phyloP scores from a whole-genome alignment of 1,140 invertebrate species.

The Bombus pyrosoma region DNA sequence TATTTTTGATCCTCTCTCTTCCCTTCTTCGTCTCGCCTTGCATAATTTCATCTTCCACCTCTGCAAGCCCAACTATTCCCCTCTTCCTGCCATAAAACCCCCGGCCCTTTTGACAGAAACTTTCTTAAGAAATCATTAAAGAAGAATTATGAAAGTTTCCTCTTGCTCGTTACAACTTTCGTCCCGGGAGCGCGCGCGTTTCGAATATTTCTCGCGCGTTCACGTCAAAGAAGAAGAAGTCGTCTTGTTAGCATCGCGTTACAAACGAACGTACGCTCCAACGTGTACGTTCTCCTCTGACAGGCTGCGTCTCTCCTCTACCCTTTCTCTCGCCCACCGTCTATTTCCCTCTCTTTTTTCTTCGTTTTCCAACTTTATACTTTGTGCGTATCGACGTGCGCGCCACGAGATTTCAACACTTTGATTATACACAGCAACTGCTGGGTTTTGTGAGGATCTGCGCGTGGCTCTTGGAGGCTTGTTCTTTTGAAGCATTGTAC shows the following conservation, averaged over 20 bases:
- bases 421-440: background rate
- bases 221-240: constrained; percentile 1
- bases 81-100: background rate
- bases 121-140: constrained; percentile 37
- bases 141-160: constrained; percentile 22
- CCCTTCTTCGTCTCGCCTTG: background rate
- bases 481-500: background rate
- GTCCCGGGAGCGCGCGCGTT: background rate
- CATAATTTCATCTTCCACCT: constrained; percentile 5
- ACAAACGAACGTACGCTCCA: background rate
- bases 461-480: background rate
- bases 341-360: too few relatives aligned
- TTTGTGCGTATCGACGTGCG: background rate
- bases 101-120: constrained; percentile 4
- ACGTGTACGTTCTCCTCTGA: background rate
- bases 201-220: constrained; percentile 12
- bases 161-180: constrained; percentile 29
- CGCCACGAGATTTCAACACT: background rate
- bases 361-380: background rate
- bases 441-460: background rate
- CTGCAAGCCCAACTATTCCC: background rate
- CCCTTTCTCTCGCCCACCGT: rapidly evolving
- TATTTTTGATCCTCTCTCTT: constrained; percentile 9
- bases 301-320: background rate
- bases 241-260: constrained; percentile 30